Conservation (phyloP, 2,888 invertebrate genomes). For the Hirtodrosophila histrioides region DNA sequence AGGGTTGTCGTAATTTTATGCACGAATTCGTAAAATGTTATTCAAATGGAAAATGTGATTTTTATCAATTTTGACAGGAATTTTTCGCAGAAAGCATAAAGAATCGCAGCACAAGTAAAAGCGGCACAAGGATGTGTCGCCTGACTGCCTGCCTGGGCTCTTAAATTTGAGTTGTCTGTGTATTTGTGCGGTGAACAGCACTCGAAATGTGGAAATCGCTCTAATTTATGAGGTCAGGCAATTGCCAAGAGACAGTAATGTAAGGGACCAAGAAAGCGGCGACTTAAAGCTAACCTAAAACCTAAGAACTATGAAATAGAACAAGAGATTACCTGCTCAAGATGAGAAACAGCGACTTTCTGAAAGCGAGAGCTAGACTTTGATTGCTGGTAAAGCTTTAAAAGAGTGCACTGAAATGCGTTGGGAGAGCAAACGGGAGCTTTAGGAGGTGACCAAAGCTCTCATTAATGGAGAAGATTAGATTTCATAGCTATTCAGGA, state of each 20-base stretch:
- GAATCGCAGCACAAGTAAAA: slow-evolving; percentile 41
- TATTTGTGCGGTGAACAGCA: slow-evolving; percentile 17
- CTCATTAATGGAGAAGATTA: no score
- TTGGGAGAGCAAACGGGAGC: no score
- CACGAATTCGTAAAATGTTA: slow-evolving; percentile 83
- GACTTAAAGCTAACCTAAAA: slow-evolving; percentile 19
- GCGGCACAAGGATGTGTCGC: slow-evolving; percentile 54
- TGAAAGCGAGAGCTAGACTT: no score
- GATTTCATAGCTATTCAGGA: no score
- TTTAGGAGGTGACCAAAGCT: no score
- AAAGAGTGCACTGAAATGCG: no score
- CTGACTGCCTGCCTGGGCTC: slow-evolving; percentile 7
- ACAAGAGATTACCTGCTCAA: no score
- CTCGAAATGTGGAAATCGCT: slow-evolving; percentile 29
- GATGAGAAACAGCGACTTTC: no score
- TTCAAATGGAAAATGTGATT: slow-evolving; percentile 84
- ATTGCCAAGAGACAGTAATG: slow-evolving; percentile 34
- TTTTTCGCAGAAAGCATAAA: slow-evolving; percentile 67
- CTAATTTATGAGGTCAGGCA: slow-evolving; percentile 60
- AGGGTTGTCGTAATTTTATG: slow-evolving; percentile 81
- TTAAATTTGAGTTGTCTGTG: slow-evolving; percentile 4
- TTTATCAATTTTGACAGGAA: slow-evolving; percentile 83
- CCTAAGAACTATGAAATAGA: neutral
- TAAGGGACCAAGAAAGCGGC: slow-evolving; percentile 1
- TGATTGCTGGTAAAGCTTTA: no score